Evolutionary conservation across 2,888 invertebrate genomes (phyloP).

Genomic region (Caenorhabditis angaria): DNA sequence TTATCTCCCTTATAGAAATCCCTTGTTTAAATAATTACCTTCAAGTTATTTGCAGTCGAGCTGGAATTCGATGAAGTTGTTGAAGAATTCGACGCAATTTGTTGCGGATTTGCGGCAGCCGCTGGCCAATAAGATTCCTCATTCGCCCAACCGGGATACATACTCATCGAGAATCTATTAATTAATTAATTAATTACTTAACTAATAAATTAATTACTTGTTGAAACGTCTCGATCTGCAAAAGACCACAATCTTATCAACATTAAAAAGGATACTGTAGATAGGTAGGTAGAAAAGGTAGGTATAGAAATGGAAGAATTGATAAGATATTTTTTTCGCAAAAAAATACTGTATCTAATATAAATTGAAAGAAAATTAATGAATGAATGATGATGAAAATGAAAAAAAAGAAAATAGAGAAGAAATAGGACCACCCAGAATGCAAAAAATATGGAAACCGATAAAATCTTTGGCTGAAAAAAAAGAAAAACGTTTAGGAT

Average conservation of each 20-base stretch:
- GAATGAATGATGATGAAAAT: conserved; percentile 6
- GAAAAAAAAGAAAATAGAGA: conserved; percentile 1
- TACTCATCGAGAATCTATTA: conserved; percentile 16
- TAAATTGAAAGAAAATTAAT: conserved; percentile 12
- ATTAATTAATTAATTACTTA: neutral
- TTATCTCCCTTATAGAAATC: neutral
- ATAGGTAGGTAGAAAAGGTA: neutral
- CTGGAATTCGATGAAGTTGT: conserved; percentile 26
- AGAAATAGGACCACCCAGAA: conserved; percentile 3
- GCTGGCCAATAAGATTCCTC: conserved; percentile 48
- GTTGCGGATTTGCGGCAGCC: conserved; percentile 6
- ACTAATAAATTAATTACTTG: too few relatives aligned
- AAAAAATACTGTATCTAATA: too few relatives aligned
- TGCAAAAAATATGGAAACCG: neutral
- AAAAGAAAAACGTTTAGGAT: neutral
- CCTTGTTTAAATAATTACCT: conserved; percentile 8
- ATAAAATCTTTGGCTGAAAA: conserved; percentile 7
- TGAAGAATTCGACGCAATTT: conserved; percentile 19
- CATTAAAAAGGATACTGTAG: neutral
- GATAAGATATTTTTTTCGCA: too few relatives aligned
- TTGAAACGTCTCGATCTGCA: too few relatives aligned
- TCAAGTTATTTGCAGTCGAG: conserved; percentile 34
- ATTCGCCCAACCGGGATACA: conserved; percentile 50
- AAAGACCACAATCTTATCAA: neutral
- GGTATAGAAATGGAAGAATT: too few relatives aligned